Percentiles rank a stretch among this genome's conserved stretches.
phyloP scores from a whole-genome alignment of 2,113 vertebrate genomes.

The Bambusicola thoracicus region DNA sequence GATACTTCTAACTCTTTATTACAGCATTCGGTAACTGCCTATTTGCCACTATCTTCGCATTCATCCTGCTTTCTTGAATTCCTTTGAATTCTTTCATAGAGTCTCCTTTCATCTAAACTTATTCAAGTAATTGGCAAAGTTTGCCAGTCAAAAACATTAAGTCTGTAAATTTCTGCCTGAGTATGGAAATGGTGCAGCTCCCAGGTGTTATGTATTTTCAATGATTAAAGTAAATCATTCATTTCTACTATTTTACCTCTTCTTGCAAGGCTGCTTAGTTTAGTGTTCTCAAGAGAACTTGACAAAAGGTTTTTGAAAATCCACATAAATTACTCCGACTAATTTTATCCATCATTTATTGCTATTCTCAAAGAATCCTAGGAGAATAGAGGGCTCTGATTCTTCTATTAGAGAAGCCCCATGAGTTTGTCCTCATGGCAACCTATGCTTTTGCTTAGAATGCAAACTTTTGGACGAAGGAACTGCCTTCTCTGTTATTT shows the following conservation, averaged over 20 bases:
- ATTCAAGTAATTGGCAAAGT: not conserved
- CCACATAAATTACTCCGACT: constrained; percentile 32
- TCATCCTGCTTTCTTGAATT: not conserved
- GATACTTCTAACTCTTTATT: not conserved
- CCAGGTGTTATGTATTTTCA: not conserved
- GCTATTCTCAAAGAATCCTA: not conserved
- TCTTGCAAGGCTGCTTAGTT: constrained; percentile 23
- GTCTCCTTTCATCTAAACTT: constrained; percentile 17
- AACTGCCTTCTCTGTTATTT: not conserved
- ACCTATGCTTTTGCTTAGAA: not conserved
- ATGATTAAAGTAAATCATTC: constrained; percentile 32
- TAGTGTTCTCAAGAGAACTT: constrained; percentile 13
- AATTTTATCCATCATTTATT: constrained; percentile 47
- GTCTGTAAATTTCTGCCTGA: not conserved
- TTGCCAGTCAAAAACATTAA: not conserved
- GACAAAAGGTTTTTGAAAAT: constrained; percentile 43
- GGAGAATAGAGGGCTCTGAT: not conserved
- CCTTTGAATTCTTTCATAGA: not conserved
- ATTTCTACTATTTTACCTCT: constrained; percentile 26
- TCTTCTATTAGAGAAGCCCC: not conserved
- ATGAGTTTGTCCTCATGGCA: not conserved
- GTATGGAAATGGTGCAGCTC: not conserved
- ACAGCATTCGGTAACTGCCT: not conserved
- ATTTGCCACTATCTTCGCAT: not conserved
- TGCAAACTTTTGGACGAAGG: not conserved